phyloP scores from a whole-genome alignment of 2,888 invertebrate genomes.

The Acleris literana region DNA sequence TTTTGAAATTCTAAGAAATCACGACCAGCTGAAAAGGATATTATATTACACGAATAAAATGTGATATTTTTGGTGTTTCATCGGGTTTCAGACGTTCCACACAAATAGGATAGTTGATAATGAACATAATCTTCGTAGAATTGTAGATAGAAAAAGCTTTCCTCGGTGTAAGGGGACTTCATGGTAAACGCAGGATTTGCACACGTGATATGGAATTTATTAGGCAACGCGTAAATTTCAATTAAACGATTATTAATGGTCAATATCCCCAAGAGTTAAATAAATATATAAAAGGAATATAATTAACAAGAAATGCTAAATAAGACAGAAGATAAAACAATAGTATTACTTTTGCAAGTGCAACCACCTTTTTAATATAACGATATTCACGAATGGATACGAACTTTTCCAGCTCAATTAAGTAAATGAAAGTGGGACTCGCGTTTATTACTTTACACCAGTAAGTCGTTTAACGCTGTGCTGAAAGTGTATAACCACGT shows the following conservation, averaged over 20 bases:
- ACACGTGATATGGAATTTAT: conserved; percentile 38
- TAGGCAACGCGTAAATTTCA: conserved; percentile 31
- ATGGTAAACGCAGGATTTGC: conserved; percentile 8
- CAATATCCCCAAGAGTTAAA: too few species aligned
- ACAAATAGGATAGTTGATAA: too few species aligned
- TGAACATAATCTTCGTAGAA: too few species aligned
- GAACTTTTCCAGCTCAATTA: conserved; percentile 4
- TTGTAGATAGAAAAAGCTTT: neutral
- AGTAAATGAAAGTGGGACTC: conserved; percentile 9
- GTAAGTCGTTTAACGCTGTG: conserved; percentile 5
- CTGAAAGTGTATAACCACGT: conserved; percentile 23
- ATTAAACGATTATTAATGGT: conserved; percentile 11
- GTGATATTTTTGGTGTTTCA: too few species aligned
- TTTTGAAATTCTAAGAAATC: conserved; percentile 41
- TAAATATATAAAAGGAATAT: too few species aligned
- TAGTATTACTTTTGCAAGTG: neutral
- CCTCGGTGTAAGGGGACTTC: neutral
- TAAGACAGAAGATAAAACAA: too few species aligned
- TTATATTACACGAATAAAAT: conserved; percentile 45
- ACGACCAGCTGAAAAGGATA: conserved; percentile 46
- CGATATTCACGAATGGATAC: neutral
- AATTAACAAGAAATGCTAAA: too few species aligned
- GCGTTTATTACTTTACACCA: conserved; percentile 10
- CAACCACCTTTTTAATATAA: neutral
- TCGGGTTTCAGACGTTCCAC: too few species aligned